These are phyloP conservation scores for Sanderia malayensis DNA, from an alignment of 30 jellyfish, hydroid and myxozoan genomes.

Conservation along the genomic window DNA sequence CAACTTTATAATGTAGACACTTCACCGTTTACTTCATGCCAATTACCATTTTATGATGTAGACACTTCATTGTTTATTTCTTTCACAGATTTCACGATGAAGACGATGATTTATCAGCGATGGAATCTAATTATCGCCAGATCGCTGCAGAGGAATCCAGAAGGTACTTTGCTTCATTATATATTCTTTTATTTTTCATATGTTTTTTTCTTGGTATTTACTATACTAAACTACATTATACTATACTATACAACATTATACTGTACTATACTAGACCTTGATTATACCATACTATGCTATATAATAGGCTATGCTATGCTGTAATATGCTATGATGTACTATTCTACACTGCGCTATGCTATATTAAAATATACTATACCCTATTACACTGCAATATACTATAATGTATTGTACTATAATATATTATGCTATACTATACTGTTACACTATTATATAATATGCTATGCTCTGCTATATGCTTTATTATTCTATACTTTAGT, in stretches of 20 bases:
- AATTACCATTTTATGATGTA: neutral
- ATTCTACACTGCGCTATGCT: no score
- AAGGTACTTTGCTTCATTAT: slow-evolving; percentile 43
- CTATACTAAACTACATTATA: no score
- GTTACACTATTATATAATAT: neutral
- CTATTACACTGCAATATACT: no score
- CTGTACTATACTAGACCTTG: neutral
- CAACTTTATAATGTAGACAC: neutral
- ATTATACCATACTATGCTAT: no score
- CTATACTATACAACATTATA: neutral
- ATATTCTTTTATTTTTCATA: no score
- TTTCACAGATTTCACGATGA: slow-evolving; percentile 60
- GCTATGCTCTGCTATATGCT: neutral
- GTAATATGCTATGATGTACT: no score
- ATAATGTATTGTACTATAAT: no score
- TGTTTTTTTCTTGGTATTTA: neutral
- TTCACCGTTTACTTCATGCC: neutral
- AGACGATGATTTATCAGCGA: slow-evolving; percentile 74
- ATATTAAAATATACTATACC: no score
- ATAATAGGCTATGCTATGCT: no score
- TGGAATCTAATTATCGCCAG: slow-evolving; percentile 89
- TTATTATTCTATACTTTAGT: no score
- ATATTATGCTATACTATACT: no score
- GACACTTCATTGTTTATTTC: neutral
- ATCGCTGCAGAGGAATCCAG: slow-evolving; percentile 92